A percentile compares a stretch with the other conserved stretches of the same genome.
Evolutionary conservation across 2,113 vertebrate genomes (phyloP).

Genomic region (Plotosus lineatus): DNA sequence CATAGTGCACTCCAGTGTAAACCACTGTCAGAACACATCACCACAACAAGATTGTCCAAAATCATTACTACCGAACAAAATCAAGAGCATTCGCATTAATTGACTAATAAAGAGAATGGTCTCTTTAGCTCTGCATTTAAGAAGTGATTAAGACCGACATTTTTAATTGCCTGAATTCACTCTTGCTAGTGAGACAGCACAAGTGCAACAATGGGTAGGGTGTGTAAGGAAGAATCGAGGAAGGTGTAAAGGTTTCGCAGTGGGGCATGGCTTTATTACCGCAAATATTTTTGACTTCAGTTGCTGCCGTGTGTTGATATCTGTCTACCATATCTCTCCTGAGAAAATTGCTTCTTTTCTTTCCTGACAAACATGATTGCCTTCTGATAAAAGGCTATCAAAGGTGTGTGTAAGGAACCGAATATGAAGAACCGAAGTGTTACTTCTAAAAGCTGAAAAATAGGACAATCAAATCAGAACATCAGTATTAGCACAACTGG

Average conservation of each 20-base stretch:
- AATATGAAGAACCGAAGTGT: conserved; percentile 24
- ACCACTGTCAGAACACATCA: neutral
- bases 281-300: conserved; percentile 50
- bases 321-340: conserved; percentile 44
- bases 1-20: conserved; percentile 21
- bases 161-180: conserved; percentile 19
- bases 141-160: conserved; percentile 3
- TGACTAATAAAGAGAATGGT: conserved; percentile 29
- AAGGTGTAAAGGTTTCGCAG: conserved; percentile 47
- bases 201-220: conserved; percentile 36
- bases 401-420: conserved; percentile 40
- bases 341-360: conserved; percentile 54
- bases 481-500: conserved; percentile 10
- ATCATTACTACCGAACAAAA: conserved; percentile 9
- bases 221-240: conserved; percentile 47
- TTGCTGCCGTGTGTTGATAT: conserved; percentile 41
- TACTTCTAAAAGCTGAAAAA: conserved; percentile 21
- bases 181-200: conserved; percentile 5
- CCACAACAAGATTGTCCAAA: conserved; percentile 16
- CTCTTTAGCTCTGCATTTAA: conserved; percentile 1
- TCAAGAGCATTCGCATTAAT: conserved; percentile 18
- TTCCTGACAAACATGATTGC: conserved; percentile 52
- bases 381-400: conserved; percentile 44
- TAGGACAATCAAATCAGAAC: conserved; percentile 20
- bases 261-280: conserved; percentile 49